Percentiles rank a stretch among this genome's conserved stretches.
Conservation (phyloP, 2,113 vertebrate species). For the Verasper variegatus region DNA sequence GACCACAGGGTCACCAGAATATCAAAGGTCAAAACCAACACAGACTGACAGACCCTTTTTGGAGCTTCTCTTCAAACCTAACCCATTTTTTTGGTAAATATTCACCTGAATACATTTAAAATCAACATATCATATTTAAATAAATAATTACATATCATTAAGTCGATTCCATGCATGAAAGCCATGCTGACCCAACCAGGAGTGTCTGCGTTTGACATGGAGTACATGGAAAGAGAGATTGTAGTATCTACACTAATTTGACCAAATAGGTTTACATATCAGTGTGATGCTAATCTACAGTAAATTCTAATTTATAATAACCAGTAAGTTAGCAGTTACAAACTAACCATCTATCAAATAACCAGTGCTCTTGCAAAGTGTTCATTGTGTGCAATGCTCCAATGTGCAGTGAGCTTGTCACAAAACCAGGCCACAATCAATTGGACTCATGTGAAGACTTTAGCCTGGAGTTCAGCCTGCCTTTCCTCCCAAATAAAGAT, state of each 20-base stretch:
- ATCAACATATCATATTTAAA: not conserved
- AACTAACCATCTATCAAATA: not conserved
- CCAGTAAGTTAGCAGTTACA: not conserved
- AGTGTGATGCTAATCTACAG: not conserved
- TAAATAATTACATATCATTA: not conserved
- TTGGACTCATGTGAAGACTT: constrained; percentile 64
- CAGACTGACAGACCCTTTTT: not conserved
- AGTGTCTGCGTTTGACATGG: no score
- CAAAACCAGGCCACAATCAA: constrained; percentile 64
- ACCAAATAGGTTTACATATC: not conserved
- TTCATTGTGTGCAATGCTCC: constrained; percentile 13
- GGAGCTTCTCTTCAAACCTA: not conserved
- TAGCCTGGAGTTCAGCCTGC: constrained; percentile 68
- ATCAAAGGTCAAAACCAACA: not conserved
- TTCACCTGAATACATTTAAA: not conserved
- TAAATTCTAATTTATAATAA: not conserved
- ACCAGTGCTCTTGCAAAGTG: not conserved
- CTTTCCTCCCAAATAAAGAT: constrained; percentile 64
- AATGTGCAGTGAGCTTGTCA: constrained; percentile 50
- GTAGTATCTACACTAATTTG: not conserved
- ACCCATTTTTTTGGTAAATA: no score
- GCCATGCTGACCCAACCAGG: not conserved
- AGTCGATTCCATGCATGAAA: no score
- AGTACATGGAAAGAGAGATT: no score
- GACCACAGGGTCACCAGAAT: not conserved